Base-by-base conservation (phyloP, 2,113 vertebrate genomes). In the Hydrochoerus hydrochaeris region DNA sequence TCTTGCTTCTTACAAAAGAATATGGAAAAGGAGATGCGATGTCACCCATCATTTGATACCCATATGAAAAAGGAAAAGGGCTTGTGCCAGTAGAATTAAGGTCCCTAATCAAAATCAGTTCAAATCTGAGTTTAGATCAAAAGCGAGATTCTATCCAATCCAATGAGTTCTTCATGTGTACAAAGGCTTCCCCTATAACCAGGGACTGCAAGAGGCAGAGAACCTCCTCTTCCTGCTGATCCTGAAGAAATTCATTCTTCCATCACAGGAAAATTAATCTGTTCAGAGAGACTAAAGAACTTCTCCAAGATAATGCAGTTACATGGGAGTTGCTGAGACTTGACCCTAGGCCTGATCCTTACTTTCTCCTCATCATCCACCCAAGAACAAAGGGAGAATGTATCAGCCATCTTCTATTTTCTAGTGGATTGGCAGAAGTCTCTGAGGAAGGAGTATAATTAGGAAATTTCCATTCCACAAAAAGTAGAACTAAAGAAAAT, bases 401-500 rank as follows among this genome's bases (percentile, higher is more conserved):
- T 2, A n/a, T 52, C 46, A 63, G 28, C 54, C n/a, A 12, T 54
- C 88, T 91, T 80, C 80, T 83, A 24, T 75, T 62, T 95, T 54
- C 58, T 28, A 67, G 38, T 9, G 12, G 49, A 93, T 5, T 38
- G 35, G 60, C 19, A 90, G 84, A 69, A 69, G 91, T 95, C 84
- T 87, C 93, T 77, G 19, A 91, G 75, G 41, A 97, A 87, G 28
- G 38, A 86, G 58, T 71, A 63, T 85, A 86, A 87, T 93, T 69
- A 93, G 77, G 88, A 92, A 84, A 54, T 91, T 95, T 95, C 58
- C 85, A 91, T 95, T 77, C 62, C 85, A 90, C 26, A 62, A 75
- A 92, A 95, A 90, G 69, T 54, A 75, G 75, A 94, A 93, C 65
- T 73, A 67, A 97, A 95, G 69, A 90, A 96, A 94, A 95, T 75